phyloP scores from a whole-genome alignment of 2,888 invertebrate genomes.

The Colostygia pectinataria region DNA sequence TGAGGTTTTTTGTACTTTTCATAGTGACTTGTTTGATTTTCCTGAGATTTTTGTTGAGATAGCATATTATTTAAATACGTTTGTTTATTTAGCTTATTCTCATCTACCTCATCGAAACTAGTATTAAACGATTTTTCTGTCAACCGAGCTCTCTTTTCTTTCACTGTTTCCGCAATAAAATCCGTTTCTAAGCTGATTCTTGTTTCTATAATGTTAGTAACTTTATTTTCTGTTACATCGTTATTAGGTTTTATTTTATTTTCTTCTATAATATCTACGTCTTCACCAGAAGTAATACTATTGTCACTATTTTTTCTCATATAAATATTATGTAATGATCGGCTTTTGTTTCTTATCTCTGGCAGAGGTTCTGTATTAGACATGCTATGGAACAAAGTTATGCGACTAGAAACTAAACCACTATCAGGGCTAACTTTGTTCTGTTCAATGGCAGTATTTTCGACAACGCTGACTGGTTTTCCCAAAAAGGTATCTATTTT shows the following conservation, averaged over 20 bases:
- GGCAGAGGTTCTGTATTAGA: constrained; percentile 64
- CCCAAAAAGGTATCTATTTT: constrained; percentile 74
- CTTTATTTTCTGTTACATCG: constrained; percentile 11
- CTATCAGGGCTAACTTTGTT: constrained; percentile 57
- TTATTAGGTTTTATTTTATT: constrained; percentile 3
- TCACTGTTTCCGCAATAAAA: constrained; percentile 35
- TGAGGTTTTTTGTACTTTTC: constrained; percentile 37
- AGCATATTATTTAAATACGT: constrained; percentile 14
- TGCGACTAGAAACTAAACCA: constrained; percentile 76
- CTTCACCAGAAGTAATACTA: constrained; percentile 20
- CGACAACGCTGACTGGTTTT: constrained; percentile 52
- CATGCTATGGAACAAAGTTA: constrained; percentile 72
- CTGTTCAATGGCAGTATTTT: constrained; percentile 43
- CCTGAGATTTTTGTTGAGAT: constrained; percentile 38
- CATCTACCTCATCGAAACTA: constrained; percentile 49
- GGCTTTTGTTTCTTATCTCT: constrained; percentile 54
- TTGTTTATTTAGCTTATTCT: constrained; percentile 25
- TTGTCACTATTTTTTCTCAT: constrained; percentile 47
- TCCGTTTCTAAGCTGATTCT: constrained; percentile 29
- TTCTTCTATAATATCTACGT: constrained; percentile 28
- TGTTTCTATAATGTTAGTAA: constrained; percentile 2
- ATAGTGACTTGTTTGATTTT: constrained; percentile 37
- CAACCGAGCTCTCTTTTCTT: constrained; percentile 56
- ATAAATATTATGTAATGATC: constrained; percentile 62
- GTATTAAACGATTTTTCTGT: constrained; percentile 43